Base-by-base conservation (phyloP, 2,888 invertebrate species). In the Empis stercorea region DNA sequence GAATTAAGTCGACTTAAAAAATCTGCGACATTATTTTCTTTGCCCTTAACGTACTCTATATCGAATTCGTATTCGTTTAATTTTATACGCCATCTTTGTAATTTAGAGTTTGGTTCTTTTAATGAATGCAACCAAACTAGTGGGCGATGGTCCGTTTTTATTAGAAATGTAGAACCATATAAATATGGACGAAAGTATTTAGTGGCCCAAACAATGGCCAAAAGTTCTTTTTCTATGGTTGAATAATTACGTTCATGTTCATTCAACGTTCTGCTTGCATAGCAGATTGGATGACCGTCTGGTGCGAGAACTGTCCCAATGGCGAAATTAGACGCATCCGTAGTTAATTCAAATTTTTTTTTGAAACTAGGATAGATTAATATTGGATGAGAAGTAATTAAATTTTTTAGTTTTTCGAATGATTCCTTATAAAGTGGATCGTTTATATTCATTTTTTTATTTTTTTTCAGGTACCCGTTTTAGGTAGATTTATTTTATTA, bases 381-480 rank as follows among this genome's bases (percentile, higher is more conserved):
- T 23, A 45, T 42, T 3, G 44, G 45, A n/a, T 48, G 36, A 3
- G 34, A 11, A 5, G 23, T 32, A n/a, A 48, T 36, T 16, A 46
- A 36, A n/a, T 16, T 20, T 47, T 47, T 47, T 32, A 47, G 20
- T 17, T 47, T 44, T 30, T 47, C 44, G 32, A 47, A 44, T 15
- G 47, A 30, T 15, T 42, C 10, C 15, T 44, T 47, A 40, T 40
- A 44, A 10, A 44, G 39, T 27, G 44, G 47, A 37, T 47, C 47
- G 17, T 32, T 39, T 15, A 27, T 34, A 30, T 47, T 47, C 2
- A 44, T 40, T 39, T 39, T 47, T 27, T 42, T n/a, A n/a, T n/a
- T n/a, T 17, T 46, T 46, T 43, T 46, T 46, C 15, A 43, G 36
- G 42, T 43, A 7, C 30, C 13, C 3, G 30, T 32, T 23, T 10